phyloP scores from a whole-genome alignment of 92 coral and sea anemone genomes.

The Galaxea fascicularis region DNA sequence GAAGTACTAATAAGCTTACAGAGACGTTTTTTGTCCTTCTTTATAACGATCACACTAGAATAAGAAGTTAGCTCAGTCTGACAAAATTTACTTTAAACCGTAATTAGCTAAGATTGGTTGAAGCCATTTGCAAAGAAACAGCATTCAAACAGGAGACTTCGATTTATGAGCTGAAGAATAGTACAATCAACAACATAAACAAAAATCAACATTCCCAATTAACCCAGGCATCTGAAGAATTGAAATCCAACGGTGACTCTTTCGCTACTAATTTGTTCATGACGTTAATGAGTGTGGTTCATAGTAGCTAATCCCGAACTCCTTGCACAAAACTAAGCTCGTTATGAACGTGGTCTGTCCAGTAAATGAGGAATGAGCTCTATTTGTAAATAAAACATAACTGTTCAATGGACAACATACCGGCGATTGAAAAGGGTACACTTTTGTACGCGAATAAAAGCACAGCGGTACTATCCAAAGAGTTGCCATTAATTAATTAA shows the following conservation, averaged over 20 bases:
- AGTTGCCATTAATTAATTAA: slow-evolving; percentile 26
- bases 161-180: not conserved
- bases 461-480: slow-evolving; percentile 2
- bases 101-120: not conserved
- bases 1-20: slow-evolving; percentile 18
- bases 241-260: slow-evolving; percentile 33
- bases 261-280: slow-evolving; percentile 55
- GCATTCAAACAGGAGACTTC: not conserved
- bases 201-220: slow-evolving; percentile 37
- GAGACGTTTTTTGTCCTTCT: not conserved
- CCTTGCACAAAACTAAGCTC: not conserved
- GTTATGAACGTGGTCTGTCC: not conserved
- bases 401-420: not conserved
- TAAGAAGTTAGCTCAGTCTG: not conserved
- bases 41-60: not conserved
- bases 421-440: slow-evolving; percentile 7
- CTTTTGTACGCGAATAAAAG: slow-evolving; percentile 4
- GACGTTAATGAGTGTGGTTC: not conserved
- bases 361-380: not conserved
- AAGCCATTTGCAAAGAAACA: not conserved
- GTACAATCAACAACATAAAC: slow-evolving; percentile 12
- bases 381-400: not conserved
- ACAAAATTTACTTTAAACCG: not conserved
- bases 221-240: slow-evolving; percentile 43
- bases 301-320: not conserved